phyloP scores from a whole-genome alignment of 2,113 vertebrate genomes.

The Aviceda subcristata region DNA sequence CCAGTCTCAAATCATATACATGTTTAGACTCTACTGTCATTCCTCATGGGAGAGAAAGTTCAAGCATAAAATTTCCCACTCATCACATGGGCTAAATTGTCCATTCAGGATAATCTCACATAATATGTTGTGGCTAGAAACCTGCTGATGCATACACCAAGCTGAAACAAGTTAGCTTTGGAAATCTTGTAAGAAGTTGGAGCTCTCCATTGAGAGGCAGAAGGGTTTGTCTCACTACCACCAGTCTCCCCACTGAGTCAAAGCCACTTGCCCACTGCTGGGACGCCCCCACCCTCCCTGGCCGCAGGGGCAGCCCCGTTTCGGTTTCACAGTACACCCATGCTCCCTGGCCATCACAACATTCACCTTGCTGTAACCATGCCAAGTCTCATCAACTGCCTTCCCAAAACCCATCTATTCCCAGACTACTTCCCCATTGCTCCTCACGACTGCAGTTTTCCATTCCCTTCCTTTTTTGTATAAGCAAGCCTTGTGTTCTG shows the following conservation, averaged over 20 bases:
- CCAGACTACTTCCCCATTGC: background rate
- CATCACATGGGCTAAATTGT: background rate
- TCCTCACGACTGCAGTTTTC: background rate
- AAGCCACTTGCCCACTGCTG: accelerated
- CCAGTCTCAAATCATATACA: background rate
- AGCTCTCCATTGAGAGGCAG: background rate
- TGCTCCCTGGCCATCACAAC: too few relatives aligned
- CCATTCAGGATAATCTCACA: background rate
- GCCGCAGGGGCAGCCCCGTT: background rate
- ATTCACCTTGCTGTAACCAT: background rate
- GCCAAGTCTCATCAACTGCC: background rate
- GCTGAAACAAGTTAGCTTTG: background rate
- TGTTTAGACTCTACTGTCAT: background rate
- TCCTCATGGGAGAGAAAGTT: background rate
- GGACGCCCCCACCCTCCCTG: background rate
- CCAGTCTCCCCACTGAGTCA: accelerated
- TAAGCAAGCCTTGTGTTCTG: background rate
- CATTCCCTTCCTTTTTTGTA: background rate
- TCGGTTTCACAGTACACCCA: background rate
- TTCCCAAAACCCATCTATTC: background rate
- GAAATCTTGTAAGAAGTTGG: accelerated
- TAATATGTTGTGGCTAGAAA: background rate
- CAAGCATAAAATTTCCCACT: background rate
- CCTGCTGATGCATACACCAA: background rate
- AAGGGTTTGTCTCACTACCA: background rate